These are phyloP conservation scores for Pollenia angustigena DNA, from an alignment of 2,888 invertebrate genomes.

Conservation along the genomic window DNA sequence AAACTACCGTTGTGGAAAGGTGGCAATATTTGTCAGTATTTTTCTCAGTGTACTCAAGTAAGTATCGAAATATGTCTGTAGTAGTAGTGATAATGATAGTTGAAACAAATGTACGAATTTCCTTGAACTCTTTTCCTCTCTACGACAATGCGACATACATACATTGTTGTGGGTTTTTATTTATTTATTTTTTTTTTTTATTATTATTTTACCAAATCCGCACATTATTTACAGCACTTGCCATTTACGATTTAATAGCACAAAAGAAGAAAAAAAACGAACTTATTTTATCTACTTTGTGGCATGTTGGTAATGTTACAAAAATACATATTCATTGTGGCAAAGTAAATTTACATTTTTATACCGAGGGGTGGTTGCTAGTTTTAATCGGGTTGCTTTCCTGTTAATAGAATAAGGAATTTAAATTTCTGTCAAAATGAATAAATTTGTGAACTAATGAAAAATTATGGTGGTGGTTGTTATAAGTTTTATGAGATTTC, in stretches of 20 bases:
- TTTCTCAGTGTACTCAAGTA: conserved; percentile 18
- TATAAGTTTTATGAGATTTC: conserved; percentile 48
- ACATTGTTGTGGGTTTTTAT: conserved; percentile 30
- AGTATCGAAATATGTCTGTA: not conserved
- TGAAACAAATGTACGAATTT: conserved; percentile 61
- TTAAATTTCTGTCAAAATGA: not conserved
- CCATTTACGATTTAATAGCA: conserved; percentile 17
- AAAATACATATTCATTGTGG: conserved; percentile 20
- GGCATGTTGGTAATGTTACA: conserved; percentile 35
- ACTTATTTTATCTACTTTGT: conserved; percentile 35
- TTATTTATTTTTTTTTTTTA: conserved; percentile 1
- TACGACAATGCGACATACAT: conserved; percentile 28
- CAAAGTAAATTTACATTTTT: conserved; percentile 37
- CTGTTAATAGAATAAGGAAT: conserved; percentile 14
- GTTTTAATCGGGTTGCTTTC: not conserved
- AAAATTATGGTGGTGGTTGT: conserved; percentile 29
- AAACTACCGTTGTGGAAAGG: no score
- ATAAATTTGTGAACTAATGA: not conserved
- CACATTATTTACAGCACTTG: conserved; percentile 66
- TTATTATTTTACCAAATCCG: conserved; percentile 56
- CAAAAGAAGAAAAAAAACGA: not conserved
- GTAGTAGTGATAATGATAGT: conserved; percentile 53
- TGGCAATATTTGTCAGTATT: not conserved
- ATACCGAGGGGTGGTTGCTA: conserved; percentile 27
- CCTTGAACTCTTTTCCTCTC: conserved; percentile 54